phyloP scores from a whole-genome alignment of 2,113 vertebrate species.

The Notarius lentiginosus region DNA sequence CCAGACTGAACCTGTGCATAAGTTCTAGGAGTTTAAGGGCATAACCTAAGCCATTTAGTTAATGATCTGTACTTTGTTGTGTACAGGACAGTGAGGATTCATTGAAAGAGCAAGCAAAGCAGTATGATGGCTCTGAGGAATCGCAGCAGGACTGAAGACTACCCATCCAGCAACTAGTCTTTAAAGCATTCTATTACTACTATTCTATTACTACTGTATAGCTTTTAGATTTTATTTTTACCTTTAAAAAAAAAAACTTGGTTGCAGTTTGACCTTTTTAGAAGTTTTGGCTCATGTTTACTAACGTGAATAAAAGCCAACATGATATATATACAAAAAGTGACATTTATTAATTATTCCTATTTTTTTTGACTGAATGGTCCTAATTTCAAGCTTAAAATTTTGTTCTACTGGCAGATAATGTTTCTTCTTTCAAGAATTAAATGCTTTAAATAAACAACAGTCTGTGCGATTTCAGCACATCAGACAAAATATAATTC shows the following conservation, averaged over 20 bases:
- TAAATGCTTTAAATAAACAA: neutral
- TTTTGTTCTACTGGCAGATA: neutral
- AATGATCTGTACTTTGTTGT: constrained; percentile 1
- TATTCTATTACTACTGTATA: neutral
- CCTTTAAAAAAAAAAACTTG: neutral
- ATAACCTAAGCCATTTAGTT: neutral
- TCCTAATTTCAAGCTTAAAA: neutral
- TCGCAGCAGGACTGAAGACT: constrained; percentile 59
- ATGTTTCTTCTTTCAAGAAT: neutral
- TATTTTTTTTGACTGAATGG: too few relatives aligned
- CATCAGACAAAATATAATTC: neutral
- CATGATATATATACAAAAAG: too few relatives aligned
- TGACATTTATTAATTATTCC: too few relatives aligned
- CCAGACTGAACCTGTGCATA: neutral
- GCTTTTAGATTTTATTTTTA: neutral
- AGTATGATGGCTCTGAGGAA: constrained; percentile 64
- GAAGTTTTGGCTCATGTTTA: neutral
- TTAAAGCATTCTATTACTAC: neutral
- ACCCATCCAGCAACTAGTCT: neutral
- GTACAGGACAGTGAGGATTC: constrained; percentile 60
- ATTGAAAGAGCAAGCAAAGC: constrained; percentile 43
- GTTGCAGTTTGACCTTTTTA: neutral
- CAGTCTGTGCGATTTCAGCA: neutral
- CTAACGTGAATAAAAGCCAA: neutral
- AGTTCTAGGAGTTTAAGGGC: neutral